Conservation (phyloP, 2,797 vertebrate species). For the Vespertilio murinus region DNA sequence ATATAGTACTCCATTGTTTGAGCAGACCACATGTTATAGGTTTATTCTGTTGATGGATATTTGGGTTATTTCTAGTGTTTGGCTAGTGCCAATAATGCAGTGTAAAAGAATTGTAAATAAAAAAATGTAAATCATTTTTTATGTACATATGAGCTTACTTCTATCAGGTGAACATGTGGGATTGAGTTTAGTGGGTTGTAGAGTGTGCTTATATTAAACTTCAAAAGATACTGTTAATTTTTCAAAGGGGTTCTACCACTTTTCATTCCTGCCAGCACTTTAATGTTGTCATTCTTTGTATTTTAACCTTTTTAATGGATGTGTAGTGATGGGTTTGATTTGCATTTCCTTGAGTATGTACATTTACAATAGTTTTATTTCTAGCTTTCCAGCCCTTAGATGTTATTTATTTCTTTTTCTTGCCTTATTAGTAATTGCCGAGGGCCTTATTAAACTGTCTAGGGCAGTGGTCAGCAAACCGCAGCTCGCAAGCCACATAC, state of each 20-base stretch:
- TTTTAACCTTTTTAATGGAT: not conserved
- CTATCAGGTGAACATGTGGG: not conserved
- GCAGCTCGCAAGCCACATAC: too few species aligned
- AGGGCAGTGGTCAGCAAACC: too few species aligned
- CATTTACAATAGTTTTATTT: not conserved
- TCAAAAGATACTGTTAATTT: constrained; percentile 12
- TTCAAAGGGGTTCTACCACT: not conserved
- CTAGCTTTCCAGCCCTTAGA: not conserved
- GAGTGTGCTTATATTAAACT: not conserved
- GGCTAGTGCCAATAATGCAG: not conserved
- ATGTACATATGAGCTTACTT: not conserved
- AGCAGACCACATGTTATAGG: not conserved
- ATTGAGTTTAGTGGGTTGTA: not conserved
- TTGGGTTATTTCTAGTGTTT: constrained; percentile 4
- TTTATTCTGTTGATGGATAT: constrained; percentile 20
- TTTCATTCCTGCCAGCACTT: not conserved
- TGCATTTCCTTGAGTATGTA: not conserved
- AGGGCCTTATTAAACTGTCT: not conserved
- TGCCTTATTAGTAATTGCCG: not conserved
- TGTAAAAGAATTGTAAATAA: not conserved
- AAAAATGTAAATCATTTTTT: not conserved
- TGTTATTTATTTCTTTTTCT: not conserved
- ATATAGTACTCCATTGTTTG: not conserved
- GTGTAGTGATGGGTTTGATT: constrained; percentile 26
- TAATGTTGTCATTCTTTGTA: constrained; percentile 11